Percentiles rank a stretch among this genome's conserved stretches.
phyloP scores from a whole-genome alignment of 2,113 vertebrate species.

The Siphamia tubifer region DNA sequence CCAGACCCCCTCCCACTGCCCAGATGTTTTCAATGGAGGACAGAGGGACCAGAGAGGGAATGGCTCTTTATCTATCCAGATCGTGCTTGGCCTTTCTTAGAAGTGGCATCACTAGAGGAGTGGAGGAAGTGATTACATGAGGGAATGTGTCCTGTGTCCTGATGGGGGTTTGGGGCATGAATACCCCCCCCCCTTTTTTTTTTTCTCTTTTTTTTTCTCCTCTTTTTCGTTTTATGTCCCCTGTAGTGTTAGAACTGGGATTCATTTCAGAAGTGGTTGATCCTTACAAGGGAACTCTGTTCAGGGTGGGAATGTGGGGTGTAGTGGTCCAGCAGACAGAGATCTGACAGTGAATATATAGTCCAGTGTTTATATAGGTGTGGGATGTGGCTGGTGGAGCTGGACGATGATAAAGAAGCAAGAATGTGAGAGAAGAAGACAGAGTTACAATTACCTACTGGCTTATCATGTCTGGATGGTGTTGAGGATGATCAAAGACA shows the following conservation, averaged over 20 bases:
- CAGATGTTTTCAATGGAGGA: constrained; percentile 77
- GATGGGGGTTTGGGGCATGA: constrained; percentile 37
- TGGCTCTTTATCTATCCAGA: constrained; percentile 19
- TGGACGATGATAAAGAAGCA: constrained; percentile 1
- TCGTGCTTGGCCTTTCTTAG: constrained; percentile 47
- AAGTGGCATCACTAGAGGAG: constrained; percentile 55
- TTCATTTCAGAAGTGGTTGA: constrained; percentile 59
- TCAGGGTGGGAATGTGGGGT: constrained; percentile 15
- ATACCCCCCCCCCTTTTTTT: constrained; percentile 25
- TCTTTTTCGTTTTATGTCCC: constrained; percentile 34
- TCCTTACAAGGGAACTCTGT: constrained; percentile 47
- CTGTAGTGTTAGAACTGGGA: constrained; percentile 47
- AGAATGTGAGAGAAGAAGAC: background rate
- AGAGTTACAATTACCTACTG: constrained; percentile 15
- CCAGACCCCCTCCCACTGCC: constrained; percentile 43
- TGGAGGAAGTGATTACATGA: constrained; percentile 39
- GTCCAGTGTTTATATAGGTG: constrained; percentile 1
- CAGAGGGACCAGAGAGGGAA: constrained; percentile 28
- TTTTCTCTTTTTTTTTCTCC: too few relatives aligned
- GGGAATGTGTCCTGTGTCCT: constrained; percentile 57
- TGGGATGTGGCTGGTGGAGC: background rate
- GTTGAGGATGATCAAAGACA: constrained; percentile 59
- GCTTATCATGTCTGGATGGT: constrained; percentile 28
- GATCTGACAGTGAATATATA: constrained; percentile 19
- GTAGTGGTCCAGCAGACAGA: constrained; percentile 22